Evolutionary conservation across 2,888 invertebrate genomes (phyloP).

Genomic region (Hypomecis atomaria): DNA sequence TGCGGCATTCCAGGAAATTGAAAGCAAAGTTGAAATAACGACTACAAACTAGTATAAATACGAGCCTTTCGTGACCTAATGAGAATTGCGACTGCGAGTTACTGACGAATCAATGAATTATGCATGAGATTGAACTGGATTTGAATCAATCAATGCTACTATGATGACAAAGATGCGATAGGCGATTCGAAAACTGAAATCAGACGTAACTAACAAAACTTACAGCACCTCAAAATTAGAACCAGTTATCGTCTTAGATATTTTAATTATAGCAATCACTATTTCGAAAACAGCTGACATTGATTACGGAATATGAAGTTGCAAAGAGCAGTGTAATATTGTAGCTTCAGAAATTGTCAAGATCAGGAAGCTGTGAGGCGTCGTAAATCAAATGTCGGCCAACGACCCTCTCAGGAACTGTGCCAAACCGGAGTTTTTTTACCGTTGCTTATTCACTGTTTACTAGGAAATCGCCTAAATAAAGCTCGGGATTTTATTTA

Average conservation of each 20-base stretch:
- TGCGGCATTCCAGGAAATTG: no score
- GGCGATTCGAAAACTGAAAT: background rate
- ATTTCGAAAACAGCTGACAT: background rate
- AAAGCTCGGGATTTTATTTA: conserved; percentile 81
- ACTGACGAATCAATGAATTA: conserved; percentile 16
- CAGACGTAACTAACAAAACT: no score
- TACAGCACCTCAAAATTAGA: no score
- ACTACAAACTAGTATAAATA: background rate
- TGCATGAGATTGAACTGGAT: conserved; percentile 13
- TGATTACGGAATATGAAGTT: background rate
- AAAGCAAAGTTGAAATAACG: no score
- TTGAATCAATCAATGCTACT: conserved; percentile 10
- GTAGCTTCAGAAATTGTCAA: conserved; percentile 31
- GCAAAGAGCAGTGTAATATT: conserved; percentile 25
- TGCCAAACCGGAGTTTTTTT: conserved; percentile 47
- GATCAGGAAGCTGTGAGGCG: conserved; percentile 29
- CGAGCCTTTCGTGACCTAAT: conserved; percentile 4
- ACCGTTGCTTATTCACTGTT: conserved; percentile 52
- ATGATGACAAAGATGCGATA: background rate
- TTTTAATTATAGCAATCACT: background rate
- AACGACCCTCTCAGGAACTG: conserved; percentile 49
- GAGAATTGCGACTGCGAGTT: conserved; percentile 6
- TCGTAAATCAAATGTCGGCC: conserved; percentile 50
- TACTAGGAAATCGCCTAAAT: conserved; percentile 74
- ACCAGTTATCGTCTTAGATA: no score